phyloP scores from a whole-genome alignment of 1,140 invertebrate species.

The Cherax quadricarinatus region DNA sequence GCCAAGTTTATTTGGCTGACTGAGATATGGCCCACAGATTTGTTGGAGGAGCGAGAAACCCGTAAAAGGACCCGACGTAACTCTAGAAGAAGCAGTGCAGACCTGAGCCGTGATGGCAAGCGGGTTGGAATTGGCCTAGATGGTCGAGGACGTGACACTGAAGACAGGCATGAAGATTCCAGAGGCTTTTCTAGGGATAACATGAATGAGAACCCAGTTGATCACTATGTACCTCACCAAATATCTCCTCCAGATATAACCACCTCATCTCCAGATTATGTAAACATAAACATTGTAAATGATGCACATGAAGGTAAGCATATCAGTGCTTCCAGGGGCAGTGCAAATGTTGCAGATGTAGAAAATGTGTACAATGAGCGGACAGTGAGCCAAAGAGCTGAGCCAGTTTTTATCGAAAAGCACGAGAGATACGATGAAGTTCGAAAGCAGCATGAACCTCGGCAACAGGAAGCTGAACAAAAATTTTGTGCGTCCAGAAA shows the following conservation, averaged over 20 bases:
- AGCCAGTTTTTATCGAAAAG: conserved; percentile 67
- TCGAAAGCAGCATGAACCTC: conserved; percentile 45
- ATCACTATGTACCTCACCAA: conserved; percentile 32
- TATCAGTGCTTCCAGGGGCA: neutral
- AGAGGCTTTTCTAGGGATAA: conserved; percentile 11
- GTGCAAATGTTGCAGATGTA: conserved; percentile 1
- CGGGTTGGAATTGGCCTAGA: conserved; percentile 8
- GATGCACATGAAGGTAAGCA: conserved; percentile 40
- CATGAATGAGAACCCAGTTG: conserved; percentile 28
- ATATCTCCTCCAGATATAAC: conserved; percentile 19
- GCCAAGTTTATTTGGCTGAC: conserved; percentile 52
- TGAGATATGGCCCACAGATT: conserved; percentile 73
- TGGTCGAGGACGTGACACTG: conserved; percentile 19
- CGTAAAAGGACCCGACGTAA: conserved; percentile 70
- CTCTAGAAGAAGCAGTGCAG: conserved; percentile 66
- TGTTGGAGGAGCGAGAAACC: conserved; percentile 68
- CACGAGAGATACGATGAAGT: conserved; percentile 57
- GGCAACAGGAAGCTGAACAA: conserved; percentile 37
- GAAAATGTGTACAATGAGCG: conserved; percentile 43
- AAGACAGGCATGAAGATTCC: conserved; percentile 28
- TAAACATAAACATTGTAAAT: conserved; percentile 67
- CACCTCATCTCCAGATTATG: conserved; percentile 63
- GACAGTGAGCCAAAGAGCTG: conserved; percentile 64
- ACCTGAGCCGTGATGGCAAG: conserved; percentile 49
- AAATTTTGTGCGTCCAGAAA: conserved; percentile 34